A percentile compares a stretch with the other conserved stretches of the same genome.
Conservation (phyloP, 2,797 vertebrate species). For the Hoplostethus atlanticus region DNA sequence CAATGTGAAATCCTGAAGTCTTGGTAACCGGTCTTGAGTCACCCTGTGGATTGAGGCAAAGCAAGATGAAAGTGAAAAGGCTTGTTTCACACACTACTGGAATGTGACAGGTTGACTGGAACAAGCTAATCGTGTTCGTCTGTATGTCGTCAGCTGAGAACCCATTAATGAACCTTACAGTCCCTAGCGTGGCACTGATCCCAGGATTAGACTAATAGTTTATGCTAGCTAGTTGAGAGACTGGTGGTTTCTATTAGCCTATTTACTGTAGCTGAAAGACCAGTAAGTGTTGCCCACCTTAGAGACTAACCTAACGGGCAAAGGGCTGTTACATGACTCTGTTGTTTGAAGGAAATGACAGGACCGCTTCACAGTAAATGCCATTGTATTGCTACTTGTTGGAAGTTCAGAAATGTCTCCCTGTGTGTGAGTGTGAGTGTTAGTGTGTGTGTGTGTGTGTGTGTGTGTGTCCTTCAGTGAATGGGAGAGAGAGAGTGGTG, state of each 20-base stretch:
- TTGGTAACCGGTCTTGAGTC: constrained; percentile 21
- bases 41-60: constrained; percentile 25
- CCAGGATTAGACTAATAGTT: constrained; percentile 74
- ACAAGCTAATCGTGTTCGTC: constrained; percentile 65
- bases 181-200: constrained; percentile 64
- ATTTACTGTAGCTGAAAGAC: constrained; percentile 13
- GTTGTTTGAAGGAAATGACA: constrained; percentile 1
- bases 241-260: constrained; percentile 37
- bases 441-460: background rate
- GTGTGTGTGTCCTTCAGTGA: constrained; percentile 17
- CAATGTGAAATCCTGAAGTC: constrained; percentile 8
- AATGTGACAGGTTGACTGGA: constrained; percentile 53
- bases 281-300: constrained; percentile 17
- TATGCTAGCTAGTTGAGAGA: constrained; percentile 50
- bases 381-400: constrained; percentile 1
- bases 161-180: constrained; percentile 69
- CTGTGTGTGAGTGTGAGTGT: background rate
- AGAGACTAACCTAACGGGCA: constrained; percentile 9
- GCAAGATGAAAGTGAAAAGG: constrained; percentile 41
- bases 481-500: constrained; percentile 34
- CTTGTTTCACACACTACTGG: constrained; percentile 29
- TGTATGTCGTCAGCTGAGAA: constrained; percentile 63
- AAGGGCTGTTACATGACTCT: background rate
- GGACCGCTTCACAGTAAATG: background rate
- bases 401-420: constrained; percentile 11